These are phyloP conservation scores for Tursiops truncatus DNA, from an alignment of 2,113 vertebrate species.

Conservation along the genomic window DNA sequence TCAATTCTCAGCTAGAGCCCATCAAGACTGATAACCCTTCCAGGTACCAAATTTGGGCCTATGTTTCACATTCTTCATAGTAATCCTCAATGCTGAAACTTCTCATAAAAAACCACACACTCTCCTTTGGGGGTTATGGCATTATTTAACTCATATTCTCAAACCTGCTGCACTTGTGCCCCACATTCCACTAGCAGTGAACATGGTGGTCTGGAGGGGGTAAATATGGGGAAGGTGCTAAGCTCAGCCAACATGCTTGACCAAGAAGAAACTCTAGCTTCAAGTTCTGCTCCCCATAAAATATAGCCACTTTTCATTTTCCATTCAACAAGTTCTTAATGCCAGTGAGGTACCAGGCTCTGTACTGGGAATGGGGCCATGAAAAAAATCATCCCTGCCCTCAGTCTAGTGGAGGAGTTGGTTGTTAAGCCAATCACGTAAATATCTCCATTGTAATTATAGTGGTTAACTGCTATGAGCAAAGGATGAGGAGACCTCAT, in stretches of 20 bases:
- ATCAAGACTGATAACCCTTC: not conserved
- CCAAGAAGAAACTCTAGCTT: conserved; percentile 13
- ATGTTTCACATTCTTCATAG: not conserved
- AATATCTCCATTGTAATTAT: not conserved
- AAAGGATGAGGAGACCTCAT: not conserved
- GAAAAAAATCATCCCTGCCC: not conserved
- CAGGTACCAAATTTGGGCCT: not conserved
- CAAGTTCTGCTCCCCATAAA: not conserved
- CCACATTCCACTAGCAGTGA: not conserved
- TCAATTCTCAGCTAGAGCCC: not conserved
- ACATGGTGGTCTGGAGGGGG: not conserved
- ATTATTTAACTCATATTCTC: conserved; percentile 30
- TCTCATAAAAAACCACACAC: not conserved
- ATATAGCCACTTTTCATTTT: not conserved
- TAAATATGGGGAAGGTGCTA: not conserved
- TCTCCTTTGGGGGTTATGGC: not conserved
- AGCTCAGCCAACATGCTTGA: not conserved
- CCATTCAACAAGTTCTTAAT: not conserved
- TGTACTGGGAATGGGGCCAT: not conserved
- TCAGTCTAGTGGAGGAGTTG: not conserved
- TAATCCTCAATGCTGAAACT: not conserved
- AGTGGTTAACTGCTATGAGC: not conserved
- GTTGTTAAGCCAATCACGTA: not conserved
- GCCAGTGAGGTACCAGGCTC: not conserved
- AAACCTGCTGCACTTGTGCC: not conserved